Conservation (phyloP, 2,888 invertebrate genomes). For the Periphyllus acericola region DNA sequence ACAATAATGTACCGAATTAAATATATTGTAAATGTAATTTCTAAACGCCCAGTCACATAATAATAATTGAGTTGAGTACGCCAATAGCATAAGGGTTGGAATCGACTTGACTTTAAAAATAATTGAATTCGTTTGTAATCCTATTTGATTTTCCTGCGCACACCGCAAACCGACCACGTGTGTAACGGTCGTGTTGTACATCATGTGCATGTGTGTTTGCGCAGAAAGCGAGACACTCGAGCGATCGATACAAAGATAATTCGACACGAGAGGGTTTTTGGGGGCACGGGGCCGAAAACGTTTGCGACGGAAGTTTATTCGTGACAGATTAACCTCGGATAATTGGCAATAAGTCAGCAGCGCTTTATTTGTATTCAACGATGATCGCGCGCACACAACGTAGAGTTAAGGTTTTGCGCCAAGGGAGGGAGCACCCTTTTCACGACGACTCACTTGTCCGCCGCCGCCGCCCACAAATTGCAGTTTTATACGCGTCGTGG, state of each 20-base stretch:
- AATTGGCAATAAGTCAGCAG: constrained; percentile 60
- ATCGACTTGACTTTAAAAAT: no score
- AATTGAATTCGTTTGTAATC: no score
- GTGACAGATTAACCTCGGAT: constrained; percentile 58
- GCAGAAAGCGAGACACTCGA: background rate
- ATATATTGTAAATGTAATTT: no score
- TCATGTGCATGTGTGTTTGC: background rate
- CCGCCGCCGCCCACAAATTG: constrained; percentile 29
- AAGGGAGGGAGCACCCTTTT: constrained; percentile 1
- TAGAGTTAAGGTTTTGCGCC: background rate
- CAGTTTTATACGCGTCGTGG: constrained; percentile 17
- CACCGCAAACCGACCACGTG: no score
- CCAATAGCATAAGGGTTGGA: no score
- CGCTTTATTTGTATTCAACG: constrained; percentile 58
- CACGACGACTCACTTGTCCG: background rate
- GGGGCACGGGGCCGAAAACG: constrained; percentile 17
- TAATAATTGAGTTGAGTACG: no score
- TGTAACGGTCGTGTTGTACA: background rate
- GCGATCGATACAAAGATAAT: constrained; percentile 57
- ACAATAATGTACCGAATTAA: no score
- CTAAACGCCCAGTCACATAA: no score
- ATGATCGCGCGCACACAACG: constrained; percentile 14
- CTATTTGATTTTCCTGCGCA: no score
- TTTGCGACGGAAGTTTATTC: constrained; percentile 56
- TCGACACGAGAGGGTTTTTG: constrained; percentile 18